Evolutionary conservation across 1,140 invertebrate genomes (phyloP), one percentile per base, ranked within the genome.

Genomic region (Elymnias hypermnestra): DNA sequence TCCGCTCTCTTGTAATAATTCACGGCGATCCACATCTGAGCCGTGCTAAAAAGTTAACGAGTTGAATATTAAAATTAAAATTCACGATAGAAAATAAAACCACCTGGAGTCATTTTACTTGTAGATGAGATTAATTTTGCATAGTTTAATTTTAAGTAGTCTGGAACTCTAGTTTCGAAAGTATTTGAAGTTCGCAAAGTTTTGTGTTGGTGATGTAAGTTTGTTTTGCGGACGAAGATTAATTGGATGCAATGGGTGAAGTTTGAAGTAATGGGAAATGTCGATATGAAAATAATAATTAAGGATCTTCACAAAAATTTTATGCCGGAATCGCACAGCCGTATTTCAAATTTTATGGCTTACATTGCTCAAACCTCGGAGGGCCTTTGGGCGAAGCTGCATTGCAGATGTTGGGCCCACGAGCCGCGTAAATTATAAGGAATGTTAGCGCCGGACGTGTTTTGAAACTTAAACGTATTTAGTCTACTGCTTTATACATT

Each of bases 1-100:
- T 44, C 52, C 36, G 33, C 52, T 26, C 42, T 46, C 36, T 25
- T 37, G 46, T 45, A 50, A 51, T 61, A 57, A 47, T 43, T 61
- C 43, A 57, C 39, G 7, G 17, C 50, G 53, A 61, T 61, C 51
- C 41, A 37, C 45, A 57, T 57, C 50, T 49, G 41, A 57, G 36
- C 17, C 25, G 22, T 26, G 51, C 15, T 53, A 45, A 57, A 47
- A 45, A 57, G 37, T 53, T 42, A 57, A 44, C 50, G 54, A 49
- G 55, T 57, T 47, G 21, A 38, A 40, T 45, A 41, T 49, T 45
- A 41, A 37, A 53, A 47, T 48, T 19, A 43, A 22, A 37, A 42
- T 28, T 14, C 37, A 15, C 21, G 8, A 18, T 26, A 19, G 13
- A 37, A 49, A 53, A 42, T 45, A 23, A 49, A 44, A 44, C 23